Evolutionary conservation across 2,797 vertebrate species (phyloP).

Genomic region (Phataginus tetradactyla): DNA sequence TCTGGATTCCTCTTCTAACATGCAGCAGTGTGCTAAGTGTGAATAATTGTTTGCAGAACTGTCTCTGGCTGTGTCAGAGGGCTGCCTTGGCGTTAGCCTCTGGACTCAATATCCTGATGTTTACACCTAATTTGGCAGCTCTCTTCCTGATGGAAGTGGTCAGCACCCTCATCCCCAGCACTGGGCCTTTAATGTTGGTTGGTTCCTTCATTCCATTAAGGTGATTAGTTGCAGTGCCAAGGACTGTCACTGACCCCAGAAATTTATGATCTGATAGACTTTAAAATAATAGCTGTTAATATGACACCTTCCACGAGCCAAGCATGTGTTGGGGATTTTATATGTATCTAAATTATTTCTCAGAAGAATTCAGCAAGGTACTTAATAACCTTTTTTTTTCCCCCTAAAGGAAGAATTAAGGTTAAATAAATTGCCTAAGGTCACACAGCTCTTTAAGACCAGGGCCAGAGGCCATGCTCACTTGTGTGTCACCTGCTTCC

Average conservation of each 20-base stretch:
- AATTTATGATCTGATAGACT: background rate
- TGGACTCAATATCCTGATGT: background rate
- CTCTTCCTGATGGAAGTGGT: background rate
- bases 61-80: background rate
- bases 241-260: background rate
- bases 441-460: background rate
- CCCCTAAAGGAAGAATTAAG: background rate
- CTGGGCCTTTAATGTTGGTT: background rate
- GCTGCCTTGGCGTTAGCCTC: background rate
- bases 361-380: background rate
- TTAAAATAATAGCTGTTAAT: background rate
- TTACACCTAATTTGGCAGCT: background rate
- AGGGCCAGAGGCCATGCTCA: background rate
- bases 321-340: background rate
- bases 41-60: background rate
- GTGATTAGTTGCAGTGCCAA: background rate
- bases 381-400: background rate
- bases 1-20: background rate
- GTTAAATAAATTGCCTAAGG: background rate
- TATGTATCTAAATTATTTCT: slow-evolving; percentile 11
- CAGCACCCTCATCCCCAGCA: background rate
- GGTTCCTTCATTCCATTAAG: background rate
- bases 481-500: background rate
- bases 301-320: background rate
- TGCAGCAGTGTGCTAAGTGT: background rate